These are phyloP conservation scores for Dendroctonus ponderosae DNA, from an alignment of 1,140 invertebrate genomes.

Conservation along the genomic window DNA sequence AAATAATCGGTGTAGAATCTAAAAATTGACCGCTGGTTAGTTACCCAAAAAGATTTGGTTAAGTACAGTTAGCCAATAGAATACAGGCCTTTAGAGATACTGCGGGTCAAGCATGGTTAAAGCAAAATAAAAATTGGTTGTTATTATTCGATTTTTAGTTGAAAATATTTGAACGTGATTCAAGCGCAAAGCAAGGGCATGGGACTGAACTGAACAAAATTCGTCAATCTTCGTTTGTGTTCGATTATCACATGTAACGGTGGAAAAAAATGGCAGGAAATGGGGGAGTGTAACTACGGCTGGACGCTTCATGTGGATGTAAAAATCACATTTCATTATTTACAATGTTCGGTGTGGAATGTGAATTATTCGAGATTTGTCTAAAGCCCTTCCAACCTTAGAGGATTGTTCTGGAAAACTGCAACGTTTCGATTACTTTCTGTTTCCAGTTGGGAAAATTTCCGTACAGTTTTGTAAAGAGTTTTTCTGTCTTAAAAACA, in stretches of 20 bases:
- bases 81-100: constrained; percentile 17
- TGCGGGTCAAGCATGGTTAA: constrained; percentile 25
- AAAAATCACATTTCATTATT: constrained; percentile 31
- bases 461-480: too few species aligned
- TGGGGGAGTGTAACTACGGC: constrained; percentile 40
- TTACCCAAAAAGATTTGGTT: not conserved
- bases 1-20: not conserved
- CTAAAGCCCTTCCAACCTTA: too few species aligned
- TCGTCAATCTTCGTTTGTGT: too few species aligned
- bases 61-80: not conserved
- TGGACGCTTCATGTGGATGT: constrained; percentile 47
- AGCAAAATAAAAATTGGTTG: constrained; percentile 8
- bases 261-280: constrained; percentile 18
- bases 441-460: too few species aligned
- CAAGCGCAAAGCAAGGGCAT: too few species aligned
- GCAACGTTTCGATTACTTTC: too few species aligned
- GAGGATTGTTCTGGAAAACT: too few species aligned
- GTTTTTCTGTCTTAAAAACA: too few species aligned
- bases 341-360: constrained; percentile 21
- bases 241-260: too few species aligned
- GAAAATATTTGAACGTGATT: too few species aligned
- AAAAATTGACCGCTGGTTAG: not conserved
- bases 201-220: too few species aligned
- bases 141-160: not conserved
- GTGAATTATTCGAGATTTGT: not conserved